Base-by-base conservation (phyloP, 2,797 vertebrate species). In the Cuniculus paca region DNA sequence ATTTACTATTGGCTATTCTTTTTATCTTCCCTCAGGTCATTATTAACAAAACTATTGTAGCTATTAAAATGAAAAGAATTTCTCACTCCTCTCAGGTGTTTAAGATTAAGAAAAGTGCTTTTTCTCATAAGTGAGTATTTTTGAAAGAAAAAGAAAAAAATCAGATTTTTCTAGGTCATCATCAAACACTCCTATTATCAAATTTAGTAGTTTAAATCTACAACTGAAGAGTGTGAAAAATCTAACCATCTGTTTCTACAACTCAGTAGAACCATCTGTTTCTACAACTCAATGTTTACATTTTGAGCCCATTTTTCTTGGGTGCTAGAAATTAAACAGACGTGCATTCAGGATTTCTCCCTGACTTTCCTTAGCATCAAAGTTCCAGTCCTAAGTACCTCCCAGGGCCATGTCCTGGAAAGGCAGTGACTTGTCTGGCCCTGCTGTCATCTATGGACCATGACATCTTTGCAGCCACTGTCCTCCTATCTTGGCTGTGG, bases 31-130 rank as follows among this genome's bases (percentile, higher is more conserved):
- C 80, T 89, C 63, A 70, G 45, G 42, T 54, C 34, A n/a, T 48
- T 68, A 28, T 72, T 16, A 39, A 72, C 14, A 92, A 48, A 83
- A 9, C 1, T 83, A 2, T 90, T 34, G 12, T 31, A 36, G 26
- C 19, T 34, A 13, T 87, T 91, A 88, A 92, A 92, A 70, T 28
- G 14, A 48, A 82, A 81, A 48, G 26, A 36, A 77, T 81, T 83
- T 91, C 63, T 81, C 3, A 45, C 36, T 60, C 48, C 58, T 87
- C 7, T 92, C 11, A 34, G 65, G 42, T 88, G n/a, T 74, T n/a
- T 68, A 60, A 81, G 2, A 13, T 61, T 74, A 95, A 94, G 81
- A 84, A 74, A 84, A 94, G 56, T 68, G 5, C 0, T 88, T 94
- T 89, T 89, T 45, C 50, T 78, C 6, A 13, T 26, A 13, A 34